These are phyloP conservation scores for Lagenorhynchus albirostris DNA, from an alignment of 2,113 vertebrate genomes.

Conservation along the genomic window DNA sequence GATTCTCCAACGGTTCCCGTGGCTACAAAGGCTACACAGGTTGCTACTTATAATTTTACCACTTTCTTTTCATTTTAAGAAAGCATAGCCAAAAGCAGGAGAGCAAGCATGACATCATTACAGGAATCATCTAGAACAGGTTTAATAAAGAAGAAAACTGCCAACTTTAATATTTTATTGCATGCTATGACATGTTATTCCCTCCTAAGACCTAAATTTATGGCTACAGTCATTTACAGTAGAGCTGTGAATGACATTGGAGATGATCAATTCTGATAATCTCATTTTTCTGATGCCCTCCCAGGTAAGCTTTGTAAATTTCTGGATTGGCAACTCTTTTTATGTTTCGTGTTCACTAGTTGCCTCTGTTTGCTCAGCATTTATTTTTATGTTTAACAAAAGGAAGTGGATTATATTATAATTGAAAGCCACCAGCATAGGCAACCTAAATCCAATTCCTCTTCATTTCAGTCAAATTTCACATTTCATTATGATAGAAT, in stretches of 20 bases:
- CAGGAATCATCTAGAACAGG: neutral
- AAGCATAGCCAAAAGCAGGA: neutral
- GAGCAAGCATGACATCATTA: neutral
- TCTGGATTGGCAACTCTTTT: conserved; percentile 31
- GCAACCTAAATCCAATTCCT: conserved; percentile 62
- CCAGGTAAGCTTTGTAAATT: conserved; percentile 35
- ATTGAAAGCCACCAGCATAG: conserved; percentile 65
- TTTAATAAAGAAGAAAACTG: neutral
- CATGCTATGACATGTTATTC: neutral
- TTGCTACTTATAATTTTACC: neutral
- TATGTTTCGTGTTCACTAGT: conserved; percentile 32
- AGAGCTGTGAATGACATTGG: neutral
- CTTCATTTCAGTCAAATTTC: conserved; percentile 78
- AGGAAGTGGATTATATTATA: conserved; percentile 63
- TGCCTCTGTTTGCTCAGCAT: conserved; percentile 68
- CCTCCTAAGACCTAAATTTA: neutral
- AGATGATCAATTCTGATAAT: neutral
- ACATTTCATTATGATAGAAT: conserved; percentile 76
- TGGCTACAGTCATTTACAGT: neutral
- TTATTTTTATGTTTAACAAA: conserved; percentile 74
- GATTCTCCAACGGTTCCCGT: neutral
- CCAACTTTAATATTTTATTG: neutral
- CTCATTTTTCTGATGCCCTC: conserved; percentile 19
- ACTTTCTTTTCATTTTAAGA: neutral
- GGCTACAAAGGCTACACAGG: neutral